phyloP scores from a whole-genome alignment of 2,113 vertebrate species.

The Lipotes vexillifer region DNA sequence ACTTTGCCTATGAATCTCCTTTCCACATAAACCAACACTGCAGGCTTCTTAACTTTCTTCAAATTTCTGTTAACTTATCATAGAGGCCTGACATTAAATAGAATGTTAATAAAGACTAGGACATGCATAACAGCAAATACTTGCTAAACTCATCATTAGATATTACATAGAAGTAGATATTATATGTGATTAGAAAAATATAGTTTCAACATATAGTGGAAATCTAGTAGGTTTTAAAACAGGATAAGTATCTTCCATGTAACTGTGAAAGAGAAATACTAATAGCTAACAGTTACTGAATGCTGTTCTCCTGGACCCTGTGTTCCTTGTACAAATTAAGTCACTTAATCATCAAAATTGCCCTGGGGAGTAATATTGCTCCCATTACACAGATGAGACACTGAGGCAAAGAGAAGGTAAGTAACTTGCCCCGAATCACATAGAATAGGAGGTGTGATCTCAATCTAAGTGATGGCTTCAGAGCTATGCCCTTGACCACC shows the following conservation, averaged over 20 bases:
- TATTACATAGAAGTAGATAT: background rate
- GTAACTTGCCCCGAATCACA: background rate
- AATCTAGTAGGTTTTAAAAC: background rate
- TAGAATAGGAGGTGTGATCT: background rate
- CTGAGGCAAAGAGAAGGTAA: background rate
- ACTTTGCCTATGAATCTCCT: background rate
- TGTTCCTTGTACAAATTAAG: background rate
- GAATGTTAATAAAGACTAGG: background rate
- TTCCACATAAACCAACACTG: background rate
- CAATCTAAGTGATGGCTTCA: background rate
- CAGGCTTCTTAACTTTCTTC: background rate
- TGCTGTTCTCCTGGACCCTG: background rate
- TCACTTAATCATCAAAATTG: background rate
- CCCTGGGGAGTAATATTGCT: background rate
- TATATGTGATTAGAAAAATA: background rate
- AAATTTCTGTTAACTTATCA: background rate
- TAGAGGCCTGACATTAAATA: background rate
- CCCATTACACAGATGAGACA: background rate
- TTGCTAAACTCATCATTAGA: background rate
- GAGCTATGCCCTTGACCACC: background rate
- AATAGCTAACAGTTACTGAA: background rate
- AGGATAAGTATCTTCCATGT: background rate
- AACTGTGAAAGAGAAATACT: background rate
- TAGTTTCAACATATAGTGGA: background rate
- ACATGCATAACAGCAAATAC: background rate